phyloP scores from a whole-genome alignment of 64 coral and sea anemone species.

The Dendronephthya gigantea region DNA sequence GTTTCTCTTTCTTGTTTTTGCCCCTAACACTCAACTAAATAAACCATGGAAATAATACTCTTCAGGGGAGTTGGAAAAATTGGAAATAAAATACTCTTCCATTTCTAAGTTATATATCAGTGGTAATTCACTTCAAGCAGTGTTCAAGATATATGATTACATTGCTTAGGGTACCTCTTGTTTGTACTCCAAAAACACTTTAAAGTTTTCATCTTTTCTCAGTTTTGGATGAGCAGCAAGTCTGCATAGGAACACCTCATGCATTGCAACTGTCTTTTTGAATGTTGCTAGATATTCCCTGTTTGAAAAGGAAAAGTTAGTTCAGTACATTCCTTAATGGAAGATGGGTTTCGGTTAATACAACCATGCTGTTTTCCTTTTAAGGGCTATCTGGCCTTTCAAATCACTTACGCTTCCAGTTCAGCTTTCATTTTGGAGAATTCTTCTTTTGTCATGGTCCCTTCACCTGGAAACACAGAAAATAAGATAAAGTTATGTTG shows the following conservation, averaged over 20 bases:
- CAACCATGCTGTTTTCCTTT: too few species aligned
- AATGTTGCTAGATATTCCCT: constrained; percentile 98
- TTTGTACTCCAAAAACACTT: constrained; percentile 97
- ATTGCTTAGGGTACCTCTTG: too few species aligned
- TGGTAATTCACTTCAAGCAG: neutral
- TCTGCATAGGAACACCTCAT: constrained; percentile 87
- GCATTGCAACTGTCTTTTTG: constrained; percentile 99
- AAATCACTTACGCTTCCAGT: constrained; percentile 72
- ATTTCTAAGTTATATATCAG: too few species aligned
- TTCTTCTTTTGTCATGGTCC: constrained; percentile 97
- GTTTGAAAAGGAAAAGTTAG: neutral
- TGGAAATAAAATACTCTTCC: too few species aligned
- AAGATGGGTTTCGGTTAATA: too few species aligned
- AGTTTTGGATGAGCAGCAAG: constrained; percentile 79
- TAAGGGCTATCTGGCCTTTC: too few species aligned
- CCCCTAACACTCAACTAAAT: constrained; percentile 79
- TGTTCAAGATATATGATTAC: too few species aligned
- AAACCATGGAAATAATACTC: too few species aligned
- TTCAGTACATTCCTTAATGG: too few species aligned
- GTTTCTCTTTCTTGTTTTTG: constrained; percentile 91
- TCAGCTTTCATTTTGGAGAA: constrained; percentile 99
- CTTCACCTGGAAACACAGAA: constrained; percentile 52
- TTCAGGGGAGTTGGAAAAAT: too few species aligned
- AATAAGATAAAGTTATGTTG: neutral
- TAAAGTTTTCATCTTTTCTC: constrained; percentile 94